phyloP scores from a whole-genome alignment of 2,113 vertebrate species.

The Piprites chloris region DNA sequence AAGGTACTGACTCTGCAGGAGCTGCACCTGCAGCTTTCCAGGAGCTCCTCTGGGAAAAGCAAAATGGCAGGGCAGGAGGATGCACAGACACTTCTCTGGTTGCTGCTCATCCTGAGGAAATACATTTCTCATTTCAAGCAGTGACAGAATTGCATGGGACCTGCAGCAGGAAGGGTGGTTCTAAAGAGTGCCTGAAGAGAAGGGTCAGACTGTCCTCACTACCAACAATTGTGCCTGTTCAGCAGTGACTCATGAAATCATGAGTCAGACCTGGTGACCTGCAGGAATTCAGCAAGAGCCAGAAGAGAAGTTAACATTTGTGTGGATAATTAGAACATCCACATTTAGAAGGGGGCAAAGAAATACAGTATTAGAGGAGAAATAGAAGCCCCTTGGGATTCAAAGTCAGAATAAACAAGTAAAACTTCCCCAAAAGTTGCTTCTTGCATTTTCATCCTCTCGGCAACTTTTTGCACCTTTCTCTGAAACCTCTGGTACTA shows the following conservation, averaged over 20 bases:
- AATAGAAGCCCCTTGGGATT: neutral
- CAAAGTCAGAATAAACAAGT: neutral
- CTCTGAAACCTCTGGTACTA: neutral
- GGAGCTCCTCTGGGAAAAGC: neutral
- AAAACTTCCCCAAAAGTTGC: neutral
- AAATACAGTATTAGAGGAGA: neutral
- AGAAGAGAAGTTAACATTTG: neutral
- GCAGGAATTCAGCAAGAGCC: neutral
- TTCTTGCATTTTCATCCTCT: neutral
- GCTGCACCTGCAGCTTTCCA: neutral
- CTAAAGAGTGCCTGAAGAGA: neutral
- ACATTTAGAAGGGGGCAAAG: constrained; percentile 11
- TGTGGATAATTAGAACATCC: neutral
- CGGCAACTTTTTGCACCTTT: neutral
- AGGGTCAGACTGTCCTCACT: constrained; percentile 41
- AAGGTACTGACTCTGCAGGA: neutral
- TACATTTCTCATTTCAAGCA: neutral
- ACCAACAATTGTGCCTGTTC: neutral
- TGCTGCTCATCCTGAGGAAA: neutral
- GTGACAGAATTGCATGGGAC: neutral
- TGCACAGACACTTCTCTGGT: neutral
- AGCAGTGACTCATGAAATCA: constrained; percentile 52
- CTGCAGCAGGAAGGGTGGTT: neutral
- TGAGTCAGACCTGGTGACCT: constrained; percentile 29
- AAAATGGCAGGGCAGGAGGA: neutral